Base-by-base conservation (phyloP, 2,888 invertebrate genomes). In the Lasioglossum leucozonium region DNA sequence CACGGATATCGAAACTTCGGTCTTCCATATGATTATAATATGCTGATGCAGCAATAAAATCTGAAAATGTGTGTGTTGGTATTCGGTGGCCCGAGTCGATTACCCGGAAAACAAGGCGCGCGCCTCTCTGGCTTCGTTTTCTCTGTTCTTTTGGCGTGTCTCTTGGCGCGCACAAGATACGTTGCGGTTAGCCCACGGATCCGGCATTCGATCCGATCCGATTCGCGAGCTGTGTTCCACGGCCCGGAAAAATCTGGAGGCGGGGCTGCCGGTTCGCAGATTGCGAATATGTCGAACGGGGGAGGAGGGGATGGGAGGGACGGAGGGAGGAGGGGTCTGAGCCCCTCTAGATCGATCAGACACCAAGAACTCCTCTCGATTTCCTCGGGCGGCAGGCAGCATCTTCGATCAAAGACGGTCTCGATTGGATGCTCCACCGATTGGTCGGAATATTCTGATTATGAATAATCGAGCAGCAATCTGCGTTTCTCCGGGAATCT, bases 391-490 rank as follows among this genome's bases (percentile, higher is more conserved):
- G 62, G 44, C 62, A 55, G n/a, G 37, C 79, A 88, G 88, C 88
- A 87, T 89, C 90, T 85, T 86, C 89, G 91, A 92, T 92, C 92
- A 90, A 90, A 92, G 91, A 81, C 82, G 77, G 86, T 90, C 88
- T 92, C 91, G 90, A 92, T 89, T 90, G 90, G 89, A 88, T 85
- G 87, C 90, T 65, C 85, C 74, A 84, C 79, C 88, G 87, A 67
- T 67, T 73, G 87, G 34, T 37, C 67, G 67, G 67, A 67, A 67
- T 67, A 87, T 89, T 88, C 85, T 85, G 82, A 89, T 88, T 87
- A 92, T 90, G 91, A 92, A 92, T 92, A 92, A 92, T 92, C 90
- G 90, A 92, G 87, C 58, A 85, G 34, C 30, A 62, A 62, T 62
- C 62, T 30, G 30, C 77, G 44, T 72, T 79, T 81, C 72, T 67